Conservation (phyloP, 2,888 invertebrate genomes). For the Drosophila affinis region DNA sequence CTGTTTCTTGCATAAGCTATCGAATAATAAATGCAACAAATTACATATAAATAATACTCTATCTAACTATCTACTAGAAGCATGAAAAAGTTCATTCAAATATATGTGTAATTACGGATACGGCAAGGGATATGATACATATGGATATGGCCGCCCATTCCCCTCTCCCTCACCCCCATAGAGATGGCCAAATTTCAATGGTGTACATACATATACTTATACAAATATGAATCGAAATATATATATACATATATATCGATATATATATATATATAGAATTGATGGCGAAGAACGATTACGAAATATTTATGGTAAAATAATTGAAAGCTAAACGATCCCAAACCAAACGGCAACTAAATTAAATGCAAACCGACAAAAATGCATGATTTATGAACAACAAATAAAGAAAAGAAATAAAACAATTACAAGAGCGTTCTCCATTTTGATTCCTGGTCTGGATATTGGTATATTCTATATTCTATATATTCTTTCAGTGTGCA, state of each 20-base stretch:
- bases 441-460: not conserved
- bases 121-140: not conserved
- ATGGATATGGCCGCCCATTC: slow-evolving; percentile 7
- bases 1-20: slow-evolving; percentile 66
- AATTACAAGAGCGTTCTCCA: not conserved
- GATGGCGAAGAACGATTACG: slow-evolving; percentile 7
- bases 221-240: slow-evolving; percentile 18
- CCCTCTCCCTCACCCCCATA: slow-evolving; percentile 14
- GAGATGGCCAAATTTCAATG: slow-evolving; percentile 25
- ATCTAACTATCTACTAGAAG: slow-evolving; percentile 34
- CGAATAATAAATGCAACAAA: slow-evolving; percentile 39
- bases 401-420: slow-evolving; percentile 27
- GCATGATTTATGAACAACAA: slow-evolving; percentile 33
- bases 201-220: slow-evolving; percentile 38
- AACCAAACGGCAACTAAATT: slow-evolving; percentile 57
- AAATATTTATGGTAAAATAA: slow-evolving; percentile 38
- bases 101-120: slow-evolving; percentile 45
- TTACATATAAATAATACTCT: slow-evolving; percentile 12
- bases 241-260: slow-evolving; percentile 16
- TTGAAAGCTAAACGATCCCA: slow-evolving; percentile 47
- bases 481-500: too few species aligned
- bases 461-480: too few species aligned
- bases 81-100: slow-evolving; percentile 35
- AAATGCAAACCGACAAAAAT: slow-evolving; percentile 55
- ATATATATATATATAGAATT: slow-evolving; percentile 21